Evolutionary conservation across 2,888 invertebrate species (phyloP).

Genomic region (Agrochola litura): DNA sequence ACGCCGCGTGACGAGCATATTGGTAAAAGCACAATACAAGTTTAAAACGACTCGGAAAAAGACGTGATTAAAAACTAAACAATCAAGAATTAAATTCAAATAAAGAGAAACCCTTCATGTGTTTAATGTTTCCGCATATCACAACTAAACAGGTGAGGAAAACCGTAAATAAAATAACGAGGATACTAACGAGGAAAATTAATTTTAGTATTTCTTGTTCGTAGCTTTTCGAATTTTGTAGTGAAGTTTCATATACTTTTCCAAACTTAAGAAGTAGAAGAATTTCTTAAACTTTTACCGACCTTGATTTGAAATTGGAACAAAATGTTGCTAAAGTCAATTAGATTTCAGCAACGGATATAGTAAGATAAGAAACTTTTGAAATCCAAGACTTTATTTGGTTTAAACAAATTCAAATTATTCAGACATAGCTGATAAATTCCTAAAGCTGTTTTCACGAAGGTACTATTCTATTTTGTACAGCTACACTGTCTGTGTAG

Average conservation of each 20-base stretch:
- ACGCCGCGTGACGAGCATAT: background rate
- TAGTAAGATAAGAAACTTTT: no score
- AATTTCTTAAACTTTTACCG: background rate
- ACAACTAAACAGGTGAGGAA: background rate
- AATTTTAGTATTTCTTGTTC: background rate
- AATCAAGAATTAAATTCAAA: background rate
- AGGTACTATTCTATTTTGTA: background rate
- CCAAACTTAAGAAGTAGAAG: background rate
- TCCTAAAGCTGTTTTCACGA: background rate
- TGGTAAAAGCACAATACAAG: background rate
- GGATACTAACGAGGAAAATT: background rate
- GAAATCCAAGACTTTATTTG: background rate
- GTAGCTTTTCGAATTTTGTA: background rate
- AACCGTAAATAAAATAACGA: background rate
- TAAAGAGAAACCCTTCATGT: background rate
- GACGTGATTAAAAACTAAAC: background rate
- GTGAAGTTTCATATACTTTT: background rate
- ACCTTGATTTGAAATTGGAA: background rate
- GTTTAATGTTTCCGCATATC: background rate
- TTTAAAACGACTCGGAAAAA: background rate
- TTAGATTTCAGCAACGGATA: background rate
- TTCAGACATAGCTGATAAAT: background rate
- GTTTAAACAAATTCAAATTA: background rate
- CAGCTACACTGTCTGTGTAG: background rate
- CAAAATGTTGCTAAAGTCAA: background rate